Evolutionary conservation across 2,797 vertebrate genomes (phyloP).

Genomic region (Scolopax bukidnonensis): DNA sequence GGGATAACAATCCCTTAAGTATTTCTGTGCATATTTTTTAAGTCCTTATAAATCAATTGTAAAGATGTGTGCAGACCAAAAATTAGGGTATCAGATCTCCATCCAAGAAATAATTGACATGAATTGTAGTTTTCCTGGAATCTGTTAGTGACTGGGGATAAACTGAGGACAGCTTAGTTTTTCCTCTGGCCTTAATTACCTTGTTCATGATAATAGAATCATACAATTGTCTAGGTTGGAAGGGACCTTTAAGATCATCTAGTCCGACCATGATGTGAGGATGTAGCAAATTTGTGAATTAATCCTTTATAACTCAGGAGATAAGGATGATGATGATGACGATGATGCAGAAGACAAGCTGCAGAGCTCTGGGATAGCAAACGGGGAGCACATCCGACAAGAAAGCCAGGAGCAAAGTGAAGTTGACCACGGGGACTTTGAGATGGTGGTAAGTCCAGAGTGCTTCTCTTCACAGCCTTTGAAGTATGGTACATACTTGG

Average conservation of each 20-base stretch:
- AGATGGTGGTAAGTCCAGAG: constrained; percentile 94
- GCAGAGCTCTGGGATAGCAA: constrained; percentile 89
- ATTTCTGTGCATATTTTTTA: not conserved
- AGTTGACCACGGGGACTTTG: constrained; percentile 97
- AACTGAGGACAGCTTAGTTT: not conserved
- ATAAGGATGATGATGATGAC: constrained; percentile 97
- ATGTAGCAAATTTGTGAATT: not conserved
- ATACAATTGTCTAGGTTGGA: too few relatives aligned
- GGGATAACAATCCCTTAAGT: not conserved
- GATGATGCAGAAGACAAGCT: constrained; percentile 97
- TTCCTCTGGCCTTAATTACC: not conserved
- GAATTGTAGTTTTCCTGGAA: not conserved
- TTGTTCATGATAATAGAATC: not conserved
- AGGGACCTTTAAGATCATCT: too few relatives aligned
- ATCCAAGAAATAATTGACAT: not conserved
- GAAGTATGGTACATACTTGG: not conserved
- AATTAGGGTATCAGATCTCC: not conserved
- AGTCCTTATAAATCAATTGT: not conserved
- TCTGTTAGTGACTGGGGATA: not conserved
- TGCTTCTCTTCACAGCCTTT: not conserved
- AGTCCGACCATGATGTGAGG: not conserved
- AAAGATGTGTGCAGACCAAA: not conserved
- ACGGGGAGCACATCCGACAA: constrained; percentile 88
- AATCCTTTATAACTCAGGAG: constrained; percentile 81
- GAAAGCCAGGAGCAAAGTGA: constrained; percentile 96